Base-by-base conservation (phyloP, 2,888 invertebrate genomes). In the Leucophora obtusa region DNA sequence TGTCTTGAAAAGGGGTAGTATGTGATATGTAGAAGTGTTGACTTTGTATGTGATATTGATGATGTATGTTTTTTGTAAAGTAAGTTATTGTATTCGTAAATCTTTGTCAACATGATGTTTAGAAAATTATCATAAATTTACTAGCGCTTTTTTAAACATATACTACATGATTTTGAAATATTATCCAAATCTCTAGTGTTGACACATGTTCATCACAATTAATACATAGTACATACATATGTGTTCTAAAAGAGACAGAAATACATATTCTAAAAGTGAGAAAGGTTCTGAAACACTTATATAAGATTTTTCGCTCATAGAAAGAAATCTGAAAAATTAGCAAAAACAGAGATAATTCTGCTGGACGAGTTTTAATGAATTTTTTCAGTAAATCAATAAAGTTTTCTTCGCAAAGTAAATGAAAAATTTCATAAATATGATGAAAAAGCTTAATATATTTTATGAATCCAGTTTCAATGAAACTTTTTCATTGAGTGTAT, bases 41-140 rank as follows among this genome's bases (percentile, higher is more conserved):
- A 54, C 66, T 70, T 35, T 53, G 11, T 50, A 17, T 50, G 28
- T 24, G 50, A 74, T 35, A 62, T 70, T 51, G 72, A 35, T 53
- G 65, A 59, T 72, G 38, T 53, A 47, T 75, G 33, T 58, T 58
- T 43, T 62, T n/a, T 28, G 50, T 66, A 10, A 43, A 73, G 56
- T 71, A 60, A 69, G 83, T 28, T 83, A 85, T n/a, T 54, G 43
- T 59, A 72, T 63, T 76, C 76, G 77, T 87, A 86, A 86, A 86
- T 87, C 87, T 86, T 86, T 88, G 87, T 87, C 88, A 87, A 86
- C 87, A 86, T 85, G 84, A 86, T 85, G 84, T 85, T 84, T 83
- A 82, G 78, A 85, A 80, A 76, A 73, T 73, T 69, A 65, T 72
- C 58, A 47, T 47, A 50, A 10, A 51, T 35, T 53, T 60, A 6